Conservation (phyloP, 2,113 vertebrate genomes). For the Labeo rohita region DNA sequence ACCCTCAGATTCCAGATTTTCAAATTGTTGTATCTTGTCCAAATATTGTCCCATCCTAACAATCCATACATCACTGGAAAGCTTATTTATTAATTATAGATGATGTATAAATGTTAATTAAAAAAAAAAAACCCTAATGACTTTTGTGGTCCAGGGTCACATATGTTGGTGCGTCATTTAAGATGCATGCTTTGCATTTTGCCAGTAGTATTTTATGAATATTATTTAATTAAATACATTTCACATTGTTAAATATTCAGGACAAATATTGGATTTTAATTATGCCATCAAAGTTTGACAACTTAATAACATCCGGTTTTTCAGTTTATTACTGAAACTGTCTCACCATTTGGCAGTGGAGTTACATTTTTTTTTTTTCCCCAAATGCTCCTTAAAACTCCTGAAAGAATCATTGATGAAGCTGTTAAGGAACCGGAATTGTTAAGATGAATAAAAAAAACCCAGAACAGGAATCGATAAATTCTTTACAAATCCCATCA, state of each 20-base stretch:
- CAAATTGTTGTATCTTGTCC: too few species aligned
- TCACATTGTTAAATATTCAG: neutral
- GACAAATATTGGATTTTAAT: neutral
- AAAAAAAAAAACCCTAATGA: too few species aligned
- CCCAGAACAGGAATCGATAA: neutral
- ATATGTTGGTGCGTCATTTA: neutral
- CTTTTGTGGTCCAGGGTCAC: too few species aligned
- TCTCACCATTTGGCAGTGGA: neutral
- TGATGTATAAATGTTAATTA: too few species aligned
- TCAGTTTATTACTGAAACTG: neutral
- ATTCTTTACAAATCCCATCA: neutral
- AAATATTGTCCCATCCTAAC: too few species aligned
- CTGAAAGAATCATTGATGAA: conserved; percentile 12
- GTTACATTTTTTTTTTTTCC: neutral
- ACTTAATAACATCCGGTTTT: neutral
- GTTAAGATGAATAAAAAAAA: conserved; percentile 5
- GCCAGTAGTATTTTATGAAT: neutral
- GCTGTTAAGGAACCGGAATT: neutral
- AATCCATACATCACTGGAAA: too few species aligned
- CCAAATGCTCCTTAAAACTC: neutral
- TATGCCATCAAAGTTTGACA: neutral
- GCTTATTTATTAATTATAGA: too few species aligned
- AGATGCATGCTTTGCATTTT: neutral
- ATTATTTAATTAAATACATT: neutral
- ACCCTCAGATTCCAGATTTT: too few species aligned